Evolutionary conservation across 2,797 vertebrate genomes (phyloP), one percentile per base, ranked within the genome.

Genomic region (Emys orbicularis): DNA sequence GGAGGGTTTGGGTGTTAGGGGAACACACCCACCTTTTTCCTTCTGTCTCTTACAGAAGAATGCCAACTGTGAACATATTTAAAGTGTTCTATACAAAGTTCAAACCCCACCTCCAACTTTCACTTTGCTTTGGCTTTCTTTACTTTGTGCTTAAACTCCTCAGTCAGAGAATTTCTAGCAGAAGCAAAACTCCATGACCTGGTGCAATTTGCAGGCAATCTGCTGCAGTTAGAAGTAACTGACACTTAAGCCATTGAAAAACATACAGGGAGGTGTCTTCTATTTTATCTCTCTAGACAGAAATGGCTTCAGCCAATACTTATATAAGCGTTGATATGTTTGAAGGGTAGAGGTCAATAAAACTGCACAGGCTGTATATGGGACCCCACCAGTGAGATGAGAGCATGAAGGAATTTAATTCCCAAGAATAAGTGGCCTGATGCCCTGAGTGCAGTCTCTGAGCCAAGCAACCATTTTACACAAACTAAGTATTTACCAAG

Each of bases 401-500:
- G 0, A 87, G 23, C n/a, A 41, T 1, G 18, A 79, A 31, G 57
- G 34, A 53, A 19, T 83, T 53, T 92, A n/a, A 1, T 56, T 12
- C 16, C 61, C 77, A 61, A 61, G 81, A 93, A 37, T 9, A 83
- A 44, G 29, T 49, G 59, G 57, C 29, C 31, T 11, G 15, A 74
- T 41, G 15, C 8, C 0, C 59, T 25, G 52, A 16, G 41, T 9
- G 31, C 3, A 29, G 54, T 8, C 79, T 34, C 61, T 13, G 47
- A 80, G 79, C 15, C 52, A 72, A 89, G 8, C 44, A 23, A 21
- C 44, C 13, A 2, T 74, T 54, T 18, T 3, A 2, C 29, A 19
- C 16, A 50, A 41, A 8, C 57, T 37, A 82, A 88, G 84, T 29
- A 7, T 52, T 84, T 93, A 93, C 91, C 94, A 82, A 95, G 81